Conservation (phyloP, 2,113 vertebrate genomes). For the Trichomycterus rosablanca region DNA sequence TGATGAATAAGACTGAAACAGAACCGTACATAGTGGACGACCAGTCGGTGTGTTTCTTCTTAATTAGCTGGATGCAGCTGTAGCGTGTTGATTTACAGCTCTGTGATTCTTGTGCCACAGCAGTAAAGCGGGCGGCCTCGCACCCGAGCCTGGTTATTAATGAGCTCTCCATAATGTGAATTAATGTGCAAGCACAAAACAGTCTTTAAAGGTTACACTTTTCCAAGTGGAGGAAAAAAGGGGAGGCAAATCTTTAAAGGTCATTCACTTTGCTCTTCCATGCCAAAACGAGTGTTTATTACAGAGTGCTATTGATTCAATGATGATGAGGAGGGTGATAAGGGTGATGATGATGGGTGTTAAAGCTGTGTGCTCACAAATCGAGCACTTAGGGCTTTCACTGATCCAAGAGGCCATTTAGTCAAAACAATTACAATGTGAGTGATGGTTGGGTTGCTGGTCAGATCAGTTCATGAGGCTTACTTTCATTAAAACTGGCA, state of each 20-base stretch:
- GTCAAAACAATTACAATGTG: too few relatives aligned
- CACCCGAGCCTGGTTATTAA: slow-evolving; percentile 59
- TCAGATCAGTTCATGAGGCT: not conserved
- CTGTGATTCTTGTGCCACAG: slow-evolving; percentile 28
- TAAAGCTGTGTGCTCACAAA: slow-evolving; percentile 32
- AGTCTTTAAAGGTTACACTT: slow-evolving; percentile 77
- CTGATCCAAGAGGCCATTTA: too few relatives aligned
- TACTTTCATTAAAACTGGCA: slow-evolving; percentile 10
- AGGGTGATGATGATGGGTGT: slow-evolving; percentile 39
- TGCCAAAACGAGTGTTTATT: slow-evolving; percentile 68
- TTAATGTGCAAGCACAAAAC: slow-evolving; percentile 73
- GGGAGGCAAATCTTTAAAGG: slow-evolving; percentile 71
- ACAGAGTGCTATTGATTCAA: slow-evolving; percentile 69
- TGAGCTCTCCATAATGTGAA: slow-evolving; percentile 74
- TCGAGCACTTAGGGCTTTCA: not conserved
- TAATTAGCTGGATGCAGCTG: slow-evolving; percentile 62
- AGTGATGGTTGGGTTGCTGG: not conserved
- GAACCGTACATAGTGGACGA: slow-evolving; percentile 23
- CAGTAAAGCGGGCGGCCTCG: slow-evolving; percentile 23
- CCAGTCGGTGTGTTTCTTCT: slow-evolving; percentile 52
- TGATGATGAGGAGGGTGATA: slow-evolving; percentile 66
- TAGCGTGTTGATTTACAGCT: slow-evolving; percentile 64
- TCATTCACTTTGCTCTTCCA: slow-evolving; percentile 60
- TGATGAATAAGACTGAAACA: slow-evolving; percentile 6
- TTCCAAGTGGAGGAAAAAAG: slow-evolving; percentile 57